phyloP scores from a whole-genome alignment of 2,797 vertebrate genomes.

The Sparidentex hasta region DNA sequence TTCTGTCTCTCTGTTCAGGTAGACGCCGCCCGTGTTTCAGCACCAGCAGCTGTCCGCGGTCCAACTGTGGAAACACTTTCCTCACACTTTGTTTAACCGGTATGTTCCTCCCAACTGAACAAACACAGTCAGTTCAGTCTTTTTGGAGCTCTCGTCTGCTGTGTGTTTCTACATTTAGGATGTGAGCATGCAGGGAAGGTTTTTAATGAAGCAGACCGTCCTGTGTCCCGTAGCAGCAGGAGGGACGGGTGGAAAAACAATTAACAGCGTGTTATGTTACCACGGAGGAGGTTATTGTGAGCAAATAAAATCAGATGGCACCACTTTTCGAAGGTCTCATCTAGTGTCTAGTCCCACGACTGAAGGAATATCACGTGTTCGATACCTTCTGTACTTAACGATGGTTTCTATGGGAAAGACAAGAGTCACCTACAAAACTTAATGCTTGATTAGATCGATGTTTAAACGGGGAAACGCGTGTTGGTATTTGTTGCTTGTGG shows the following conservation, averaged over 20 bases:
- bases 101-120: constrained; percentile 26
- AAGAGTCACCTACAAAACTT: no score
- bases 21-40: constrained; percentile 11
- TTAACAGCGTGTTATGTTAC: constrained; percentile 15
- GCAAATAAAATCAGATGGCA: not conserved
- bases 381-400: no score
- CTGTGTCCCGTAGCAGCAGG: constrained; percentile 40
- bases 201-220: constrained; percentile 47
- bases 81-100: not conserved
- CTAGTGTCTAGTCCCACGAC: no score
- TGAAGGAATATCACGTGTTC: no score
- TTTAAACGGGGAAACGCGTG: no score
- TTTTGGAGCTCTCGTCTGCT: constrained; percentile 28
- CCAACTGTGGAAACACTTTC: not conserved
- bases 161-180: constrained; percentile 45
- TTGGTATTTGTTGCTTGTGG: no score
- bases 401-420: no score
- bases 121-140: constrained; percentile 27
- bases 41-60: constrained; percentile 16
- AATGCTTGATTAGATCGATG: no score
- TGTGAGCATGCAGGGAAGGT: constrained; percentile 24
- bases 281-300: constrained; percentile 27
- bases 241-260: constrained; percentile 4
- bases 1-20: not conserved
- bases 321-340: no score